Percentiles rank a stretch among this genome's conserved stretches.
phyloP scores from a whole-genome alignment of 2,888 invertebrate species.

The Tenthredo livida region DNA sequence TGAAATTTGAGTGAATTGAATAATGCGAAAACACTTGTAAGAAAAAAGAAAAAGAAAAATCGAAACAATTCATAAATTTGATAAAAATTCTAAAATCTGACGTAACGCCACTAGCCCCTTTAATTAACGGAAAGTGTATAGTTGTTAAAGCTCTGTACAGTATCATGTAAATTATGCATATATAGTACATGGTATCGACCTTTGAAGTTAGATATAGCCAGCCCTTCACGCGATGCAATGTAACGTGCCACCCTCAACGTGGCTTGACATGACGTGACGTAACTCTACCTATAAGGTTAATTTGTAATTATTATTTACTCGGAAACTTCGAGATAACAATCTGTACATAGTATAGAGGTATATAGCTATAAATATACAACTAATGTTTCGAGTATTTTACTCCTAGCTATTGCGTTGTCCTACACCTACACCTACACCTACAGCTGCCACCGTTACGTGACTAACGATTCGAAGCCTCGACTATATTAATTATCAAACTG shows the following conservation, averaged over 20 bases:
- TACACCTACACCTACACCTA: background rate
- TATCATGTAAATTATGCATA: background rate
- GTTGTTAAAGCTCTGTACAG: background rate
- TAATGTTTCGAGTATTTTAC: background rate
- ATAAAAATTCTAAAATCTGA: background rate
- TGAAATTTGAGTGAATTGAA: background rate
- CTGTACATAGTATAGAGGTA: background rate
- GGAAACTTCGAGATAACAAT: background rate
- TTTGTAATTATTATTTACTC: conserved; percentile 14
- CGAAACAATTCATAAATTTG: background rate
- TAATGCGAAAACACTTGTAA: background rate
- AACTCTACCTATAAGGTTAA: background rate
- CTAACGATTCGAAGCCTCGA: background rate
- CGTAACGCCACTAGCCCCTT: background rate
- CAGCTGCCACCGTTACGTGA: background rate
- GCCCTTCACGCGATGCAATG: background rate
- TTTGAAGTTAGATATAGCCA: conserved; percentile 1
- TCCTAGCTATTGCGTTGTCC: background rate
- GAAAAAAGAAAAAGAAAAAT: background rate
- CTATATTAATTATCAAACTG: conserved; percentile 3
- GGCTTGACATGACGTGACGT: background rate
- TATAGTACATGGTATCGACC: background rate
- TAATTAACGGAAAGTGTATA: background rate
- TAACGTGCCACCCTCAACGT: background rate
- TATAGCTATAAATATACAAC: background rate